A percentile compares a stretch with the other conserved stretches of the same genome.
Conservation (phyloP, 2,797 vertebrate species). For the Pipistrellus nathusii region DNA sequence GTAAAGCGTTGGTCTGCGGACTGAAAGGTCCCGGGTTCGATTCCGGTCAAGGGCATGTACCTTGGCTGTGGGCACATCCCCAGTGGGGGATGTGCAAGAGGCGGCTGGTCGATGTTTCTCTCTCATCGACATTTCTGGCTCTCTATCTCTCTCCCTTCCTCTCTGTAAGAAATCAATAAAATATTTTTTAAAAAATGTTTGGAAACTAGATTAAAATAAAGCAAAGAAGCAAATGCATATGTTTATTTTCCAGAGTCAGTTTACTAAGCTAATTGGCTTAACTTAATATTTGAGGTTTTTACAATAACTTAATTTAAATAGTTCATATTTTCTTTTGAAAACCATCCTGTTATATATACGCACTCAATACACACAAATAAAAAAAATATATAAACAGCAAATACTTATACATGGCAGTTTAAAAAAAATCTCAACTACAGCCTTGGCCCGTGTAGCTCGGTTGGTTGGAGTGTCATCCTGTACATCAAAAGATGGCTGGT, state of each 20-base stretch:
- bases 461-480: no score
- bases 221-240: neutral
- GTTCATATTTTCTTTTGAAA: slow-evolving; percentile 25
- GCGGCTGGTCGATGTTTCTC: no score
- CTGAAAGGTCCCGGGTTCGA: no score
- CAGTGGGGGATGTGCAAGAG: no score
- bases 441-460: neutral
- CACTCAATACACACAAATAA: neutral
- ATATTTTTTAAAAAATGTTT: no score
- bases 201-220: slow-evolving; percentile 29
- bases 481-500: neutral
- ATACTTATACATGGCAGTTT: neutral
- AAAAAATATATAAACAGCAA: neutral
- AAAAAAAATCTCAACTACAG: neutral
- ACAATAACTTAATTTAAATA: slow-evolving; percentile 3
- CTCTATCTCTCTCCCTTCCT: no score
- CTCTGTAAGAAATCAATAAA: no score
- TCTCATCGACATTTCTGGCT: no score
- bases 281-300: neutral
- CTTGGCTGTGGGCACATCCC: no score
- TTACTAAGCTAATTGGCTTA: slow-evolving; percentile 6
- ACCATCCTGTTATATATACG: neutral
- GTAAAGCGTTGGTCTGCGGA: no score
- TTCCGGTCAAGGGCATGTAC: no score
- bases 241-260: neutral